Evolutionary conservation across 1,140 invertebrate genomes (phyloP), one percentile per base, ranked within the genome.

Genomic region (Saxidomus purpurata): DNA sequence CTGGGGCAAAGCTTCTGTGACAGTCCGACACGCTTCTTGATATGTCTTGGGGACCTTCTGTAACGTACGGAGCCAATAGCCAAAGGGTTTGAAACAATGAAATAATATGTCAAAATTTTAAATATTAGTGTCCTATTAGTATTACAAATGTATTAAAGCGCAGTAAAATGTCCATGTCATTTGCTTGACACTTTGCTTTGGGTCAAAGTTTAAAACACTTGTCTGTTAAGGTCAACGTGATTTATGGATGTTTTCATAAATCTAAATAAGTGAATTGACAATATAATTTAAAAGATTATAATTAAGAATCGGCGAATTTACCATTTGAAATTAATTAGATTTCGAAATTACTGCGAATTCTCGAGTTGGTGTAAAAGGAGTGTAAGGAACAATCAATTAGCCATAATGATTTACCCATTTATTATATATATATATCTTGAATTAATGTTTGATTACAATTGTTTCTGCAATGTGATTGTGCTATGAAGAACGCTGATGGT

Each of bases 141-240:
- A 67, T 82, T 77, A 87, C 49, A 77, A 77, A 55, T 77, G 69
- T 77, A 87, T 87, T 87, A 87, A 76, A 76, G 17, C 6, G 49
- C 69, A 76, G 38, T 87, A 77, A 87, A 87, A 31, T 52, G 84
- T 87, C 71, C 40, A 87, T 87, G 84, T 87, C 84, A 87, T 38
- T 19, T 85, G 63, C 61, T 13, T 82, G 80, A 82, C 80, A 82
- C 59, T 63, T 82, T 34, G 36, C 80, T 82, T 19, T n/a, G 34
- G 61, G 80, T 82, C 49, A 82, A 34, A 52, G 43, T 36, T 36
- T 31, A n/a, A 47, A 36, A 79, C 47, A 79, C 22, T 52, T 79
- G 76, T 52, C 76, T n/a, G 17, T 47, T 79, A 19, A 36, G 47
- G 76, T 55, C 43, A 17, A 3, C 0, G 31, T 79, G 76, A 79